These are phyloP conservation scores for Enoplosus armatus DNA, from an alignment of 2,797 vertebrate genomes.

Conservation along the genomic window DNA sequence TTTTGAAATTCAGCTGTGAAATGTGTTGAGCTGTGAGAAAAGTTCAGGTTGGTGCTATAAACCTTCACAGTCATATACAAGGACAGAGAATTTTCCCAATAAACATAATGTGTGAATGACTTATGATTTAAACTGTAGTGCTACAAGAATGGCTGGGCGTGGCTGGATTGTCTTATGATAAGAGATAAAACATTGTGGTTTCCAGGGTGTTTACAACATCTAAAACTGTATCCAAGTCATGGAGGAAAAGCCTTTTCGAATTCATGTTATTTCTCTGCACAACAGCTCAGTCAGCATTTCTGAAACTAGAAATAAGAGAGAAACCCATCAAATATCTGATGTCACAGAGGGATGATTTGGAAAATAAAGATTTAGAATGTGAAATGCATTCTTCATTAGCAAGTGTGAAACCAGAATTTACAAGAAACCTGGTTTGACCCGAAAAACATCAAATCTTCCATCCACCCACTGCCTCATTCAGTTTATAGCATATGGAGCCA, in stretches of 20 bases:
- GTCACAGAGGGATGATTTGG: background rate
- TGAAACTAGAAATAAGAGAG: background rate
- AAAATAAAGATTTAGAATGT: background rate
- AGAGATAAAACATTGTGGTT: background rate
- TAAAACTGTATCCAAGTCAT: background rate
- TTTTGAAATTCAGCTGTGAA: constrained; percentile 2
- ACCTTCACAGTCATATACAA: background rate
- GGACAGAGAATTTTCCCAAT: background rate
- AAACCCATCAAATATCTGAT: background rate
- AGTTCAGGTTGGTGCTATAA: background rate
- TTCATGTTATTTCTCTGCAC: background rate
- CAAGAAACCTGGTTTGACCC: background rate
- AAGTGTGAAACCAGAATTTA: background rate
- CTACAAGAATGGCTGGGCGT: background rate
- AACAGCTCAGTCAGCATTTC: background rate
- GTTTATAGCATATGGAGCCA: background rate
- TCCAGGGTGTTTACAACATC: background rate
- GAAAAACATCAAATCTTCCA: background rate
- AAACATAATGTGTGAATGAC: background rate
- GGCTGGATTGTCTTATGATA: background rate
- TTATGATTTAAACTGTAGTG: background rate
- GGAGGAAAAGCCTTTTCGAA: background rate
- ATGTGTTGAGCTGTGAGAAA: constrained; percentile 3
- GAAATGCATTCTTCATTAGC: background rate
- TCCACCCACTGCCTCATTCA: background rate